phyloP scores from a whole-genome alignment of 2,113 vertebrate genomes.

The Ceuthmochares aereus region DNA sequence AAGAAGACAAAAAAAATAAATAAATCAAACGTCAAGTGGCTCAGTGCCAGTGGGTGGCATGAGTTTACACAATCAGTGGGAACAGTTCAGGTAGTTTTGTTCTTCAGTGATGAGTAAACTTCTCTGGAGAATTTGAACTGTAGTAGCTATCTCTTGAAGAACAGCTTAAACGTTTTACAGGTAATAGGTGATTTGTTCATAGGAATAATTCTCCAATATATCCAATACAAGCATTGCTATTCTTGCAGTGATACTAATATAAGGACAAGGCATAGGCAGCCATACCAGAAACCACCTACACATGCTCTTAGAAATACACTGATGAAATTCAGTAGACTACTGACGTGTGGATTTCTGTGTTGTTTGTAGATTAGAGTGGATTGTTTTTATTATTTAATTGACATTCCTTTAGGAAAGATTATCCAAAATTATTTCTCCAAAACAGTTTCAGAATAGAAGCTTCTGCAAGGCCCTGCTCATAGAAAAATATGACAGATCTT shows the following conservation, averaged over 20 bases:
- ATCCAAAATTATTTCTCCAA: not conserved
- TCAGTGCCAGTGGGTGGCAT: not conserved
- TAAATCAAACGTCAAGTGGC: not conserved
- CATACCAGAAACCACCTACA: not conserved
- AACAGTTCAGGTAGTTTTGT: not conserved
- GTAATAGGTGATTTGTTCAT: not conserved
- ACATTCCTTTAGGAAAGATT: not conserved
- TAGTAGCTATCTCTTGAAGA: not conserved
- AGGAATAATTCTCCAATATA: not conserved
- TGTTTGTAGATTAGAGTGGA: not conserved
- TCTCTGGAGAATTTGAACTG: not conserved
- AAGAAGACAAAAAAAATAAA: too few relatives aligned
- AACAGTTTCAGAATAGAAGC: not conserved
- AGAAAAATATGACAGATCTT: not conserved
- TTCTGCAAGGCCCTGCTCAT: not conserved
- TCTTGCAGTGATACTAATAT: not conserved
- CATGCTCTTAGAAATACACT: slow-evolving; percentile 3
- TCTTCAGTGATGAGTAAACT: not conserved
- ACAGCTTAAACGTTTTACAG: not conserved
- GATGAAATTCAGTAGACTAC: not conserved
- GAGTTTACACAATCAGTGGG: not conserved
- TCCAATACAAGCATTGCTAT: not conserved
- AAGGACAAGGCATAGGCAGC: not conserved
- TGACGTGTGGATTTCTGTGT: not conserved
- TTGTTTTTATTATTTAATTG: not conserved